phyloP scores from a whole-genome alignment of 2,888 invertebrate genomes.

The Leucoma salicis region DNA sequence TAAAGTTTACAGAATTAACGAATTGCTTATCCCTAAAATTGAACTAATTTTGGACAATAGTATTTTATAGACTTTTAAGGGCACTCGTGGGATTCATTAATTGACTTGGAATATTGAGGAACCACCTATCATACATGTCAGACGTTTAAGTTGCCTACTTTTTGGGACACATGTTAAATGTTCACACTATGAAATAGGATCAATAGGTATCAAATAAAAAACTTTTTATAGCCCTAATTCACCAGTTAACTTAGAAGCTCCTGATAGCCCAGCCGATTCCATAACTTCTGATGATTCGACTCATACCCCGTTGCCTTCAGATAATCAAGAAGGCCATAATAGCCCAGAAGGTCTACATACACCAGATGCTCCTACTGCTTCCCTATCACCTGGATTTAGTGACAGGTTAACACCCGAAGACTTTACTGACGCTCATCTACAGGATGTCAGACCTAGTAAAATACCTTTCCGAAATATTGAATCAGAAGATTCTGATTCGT shows the following conservation, averaged over 20 bases:
- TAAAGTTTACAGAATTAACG: conserved; percentile 10
- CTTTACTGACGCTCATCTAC: not conserved
- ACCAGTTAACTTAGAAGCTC: no score
- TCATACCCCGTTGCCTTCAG: not conserved
- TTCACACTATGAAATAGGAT: conserved; percentile 7
- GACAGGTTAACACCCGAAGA: conserved; percentile 2
- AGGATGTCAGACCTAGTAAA: no score
- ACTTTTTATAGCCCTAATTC: no score
- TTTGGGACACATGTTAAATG: conserved; percentile 4
- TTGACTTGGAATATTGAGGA: conserved; percentile 8
- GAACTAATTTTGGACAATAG: conserved; percentile 4
- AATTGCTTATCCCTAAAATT: conserved; percentile 8
- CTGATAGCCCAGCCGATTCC: no score
- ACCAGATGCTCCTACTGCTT: conserved; percentile 3
- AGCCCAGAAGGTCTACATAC: conserved; percentile 1
- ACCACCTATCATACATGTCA: conserved; percentile 6
- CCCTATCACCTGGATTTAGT: not conserved
- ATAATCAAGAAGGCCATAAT: no score
- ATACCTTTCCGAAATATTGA: no score
- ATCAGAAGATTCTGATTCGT: no score
- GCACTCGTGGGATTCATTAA: conserved; percentile 10
- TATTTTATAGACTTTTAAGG: conserved; percentile 10
- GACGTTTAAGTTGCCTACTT: conserved; percentile 9
- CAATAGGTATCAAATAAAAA: no score
- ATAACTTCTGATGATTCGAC: no score